Conservation (phyloP, 2,113 vertebrate species). For the Pluvianellus socialis region DNA sequence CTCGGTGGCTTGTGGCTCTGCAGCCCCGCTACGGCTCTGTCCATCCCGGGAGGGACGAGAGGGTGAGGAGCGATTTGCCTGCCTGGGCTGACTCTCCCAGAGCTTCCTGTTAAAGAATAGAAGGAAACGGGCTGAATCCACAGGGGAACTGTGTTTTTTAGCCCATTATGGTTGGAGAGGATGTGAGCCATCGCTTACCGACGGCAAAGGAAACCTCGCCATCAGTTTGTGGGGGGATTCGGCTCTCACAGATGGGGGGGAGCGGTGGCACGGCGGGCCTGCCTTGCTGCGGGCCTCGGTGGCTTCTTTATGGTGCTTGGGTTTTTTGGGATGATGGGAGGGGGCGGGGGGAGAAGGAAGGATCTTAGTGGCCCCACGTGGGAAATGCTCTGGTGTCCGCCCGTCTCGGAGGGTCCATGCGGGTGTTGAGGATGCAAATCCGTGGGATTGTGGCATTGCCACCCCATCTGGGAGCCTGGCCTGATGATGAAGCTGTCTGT, state of each 20-base stretch:
- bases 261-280: rapidly evolving
- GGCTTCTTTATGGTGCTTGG: not conserved
- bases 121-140: constrained; percentile 82
- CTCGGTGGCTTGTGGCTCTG: not conserved
- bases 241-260: not conserved
- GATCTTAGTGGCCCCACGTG: no score
- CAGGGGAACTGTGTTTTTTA: constrained; percentile 69
- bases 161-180: constrained; percentile 60
- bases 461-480: no score
- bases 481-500: no score
- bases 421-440: no score
- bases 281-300: not conserved
- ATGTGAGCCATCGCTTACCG: constrained; percentile 64
- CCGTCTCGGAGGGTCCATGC: no score
- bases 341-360: no score
- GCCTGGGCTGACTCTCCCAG: constrained; percentile 62
- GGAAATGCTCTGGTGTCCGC: no score
- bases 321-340: not conserved
- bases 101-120: constrained; percentile 88
- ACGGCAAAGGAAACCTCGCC: constrained; percentile 33
- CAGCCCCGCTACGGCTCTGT: constrained; percentile 17
- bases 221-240: not conserved
- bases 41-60: constrained; percentile 60
- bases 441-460: no score
- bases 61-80: constrained; percentile 44